Percentiles rank a stretch among this genome's conserved stretches.
These are phyloP conservation scores for Bellardia pandia DNA, from an alignment of 2,888 invertebrate genomes.

Conservation along the genomic window DNA sequence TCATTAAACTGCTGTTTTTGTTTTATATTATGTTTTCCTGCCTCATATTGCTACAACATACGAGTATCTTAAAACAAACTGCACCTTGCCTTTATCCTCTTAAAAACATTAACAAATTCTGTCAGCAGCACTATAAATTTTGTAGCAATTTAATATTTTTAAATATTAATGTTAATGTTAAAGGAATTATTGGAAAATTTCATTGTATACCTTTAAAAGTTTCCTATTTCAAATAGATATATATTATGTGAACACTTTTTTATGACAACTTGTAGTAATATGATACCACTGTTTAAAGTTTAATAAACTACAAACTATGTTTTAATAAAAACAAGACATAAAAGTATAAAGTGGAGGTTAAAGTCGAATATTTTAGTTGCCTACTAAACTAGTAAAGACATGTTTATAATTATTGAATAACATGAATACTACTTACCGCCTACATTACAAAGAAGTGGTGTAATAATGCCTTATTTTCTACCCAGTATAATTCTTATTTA, in stretches of 20 bases:
- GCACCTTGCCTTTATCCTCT: neutral
- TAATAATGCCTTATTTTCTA: no score
- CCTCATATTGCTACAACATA: neutral
- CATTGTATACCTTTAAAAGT: neutral
- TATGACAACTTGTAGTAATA: slow-evolving; percentile 43
- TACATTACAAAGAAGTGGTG: no score
- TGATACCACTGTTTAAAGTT: slow-evolving; percentile 11
- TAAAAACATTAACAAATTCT: neutral
- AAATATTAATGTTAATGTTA: neutral
- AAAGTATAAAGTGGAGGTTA: neutral
- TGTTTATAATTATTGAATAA: no score
- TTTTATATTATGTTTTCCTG: neutral
- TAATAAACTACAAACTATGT: neutral
- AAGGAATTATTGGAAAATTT: neutral
- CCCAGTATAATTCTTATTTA: no score
- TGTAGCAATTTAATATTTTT: neutral
- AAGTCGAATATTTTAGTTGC: neutral
- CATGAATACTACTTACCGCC: no score
- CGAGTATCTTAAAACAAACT: neutral
- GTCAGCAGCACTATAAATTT: neutral
- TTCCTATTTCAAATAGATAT: slow-evolving; percentile 40
- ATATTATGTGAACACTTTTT: slow-evolving; percentile 12
- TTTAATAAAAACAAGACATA: neutral
- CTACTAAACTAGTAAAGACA: no score
- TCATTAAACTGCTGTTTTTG: neutral